Percentiles rank a stretch among this genome's conserved stretches.
phyloP scores from a whole-genome alignment of 1,140 invertebrate genomes.

The Lucilia cuprina region DNA sequence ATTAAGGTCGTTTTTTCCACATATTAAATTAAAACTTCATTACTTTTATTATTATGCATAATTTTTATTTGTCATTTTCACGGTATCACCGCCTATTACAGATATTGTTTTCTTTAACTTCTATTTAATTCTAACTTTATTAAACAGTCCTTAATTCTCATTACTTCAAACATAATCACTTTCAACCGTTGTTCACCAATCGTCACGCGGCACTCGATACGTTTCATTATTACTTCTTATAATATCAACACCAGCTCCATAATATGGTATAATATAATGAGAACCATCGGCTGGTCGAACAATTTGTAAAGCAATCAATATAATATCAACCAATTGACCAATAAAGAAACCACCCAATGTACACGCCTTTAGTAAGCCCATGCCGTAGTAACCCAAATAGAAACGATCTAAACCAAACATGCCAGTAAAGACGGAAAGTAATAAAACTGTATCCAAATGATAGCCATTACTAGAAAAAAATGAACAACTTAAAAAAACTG shows the following conservation, averaged over 20 bases:
- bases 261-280: constrained; percentile 84
- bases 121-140: background rate
- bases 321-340: constrained; percentile 93
- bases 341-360: constrained; percentile 96
- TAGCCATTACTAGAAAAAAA: constrained; percentile 84
- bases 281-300: constrained; percentile 94
- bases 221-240: constrained; percentile 86
- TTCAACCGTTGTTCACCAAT: constrained; percentile 68
- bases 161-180: background rate
- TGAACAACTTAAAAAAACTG: constrained; percentile 24
- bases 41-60: too few relatives aligned
- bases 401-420: constrained; percentile 98
- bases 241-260: constrained; percentile 84
- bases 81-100: too few relatives aligned
- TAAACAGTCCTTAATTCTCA: constrained; percentile 19
- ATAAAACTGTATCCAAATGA: constrained; percentile 87
- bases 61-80: too few relatives aligned
- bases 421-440: constrained; percentile 93
- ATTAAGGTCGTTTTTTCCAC: too few relatives aligned
- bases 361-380: constrained; percentile 93
- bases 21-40: too few relatives aligned
- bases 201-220: constrained; percentile 80
- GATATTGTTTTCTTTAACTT: background rate
- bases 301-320: constrained; percentile 90
- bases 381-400: constrained; percentile 94